These are phyloP conservation scores for Himalopsyche kuldschensis DNA, from an alignment of 2,888 invertebrate species.

Conservation along the genomic window DNA sequence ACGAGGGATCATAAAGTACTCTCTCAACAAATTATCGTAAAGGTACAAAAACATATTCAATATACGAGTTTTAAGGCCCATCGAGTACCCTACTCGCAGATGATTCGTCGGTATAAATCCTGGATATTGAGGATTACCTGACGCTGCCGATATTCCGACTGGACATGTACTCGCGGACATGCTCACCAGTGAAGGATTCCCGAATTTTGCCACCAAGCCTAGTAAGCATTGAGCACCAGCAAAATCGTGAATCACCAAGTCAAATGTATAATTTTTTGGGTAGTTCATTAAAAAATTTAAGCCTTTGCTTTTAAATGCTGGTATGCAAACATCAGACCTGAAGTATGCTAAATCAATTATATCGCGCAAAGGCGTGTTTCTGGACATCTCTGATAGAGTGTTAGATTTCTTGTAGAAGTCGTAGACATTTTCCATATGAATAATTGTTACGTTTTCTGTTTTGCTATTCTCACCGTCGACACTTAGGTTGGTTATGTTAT, in stretches of 20 bases:
- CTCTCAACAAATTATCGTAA: slow-evolving; percentile 26
- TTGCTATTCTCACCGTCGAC: slow-evolving; percentile 10
- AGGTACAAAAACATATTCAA: slow-evolving; percentile 30
- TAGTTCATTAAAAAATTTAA: slow-evolving; percentile 41
- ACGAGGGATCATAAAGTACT: slow-evolving; percentile 24
- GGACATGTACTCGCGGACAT: slow-evolving; percentile 38
- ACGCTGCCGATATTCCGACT: slow-evolving; percentile 28
- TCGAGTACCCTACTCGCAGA: slow-evolving; percentile 23
- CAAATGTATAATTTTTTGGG: slow-evolving; percentile 44
- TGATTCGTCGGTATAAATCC: slow-evolving; percentile 33
- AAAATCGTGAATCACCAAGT: slow-evolving; percentile 46
- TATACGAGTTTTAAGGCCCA: slow-evolving; percentile 16
- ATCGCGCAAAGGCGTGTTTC: slow-evolving; percentile 15
- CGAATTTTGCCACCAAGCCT: slow-evolving; percentile 44
- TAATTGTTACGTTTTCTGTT: slow-evolving; percentile 22
- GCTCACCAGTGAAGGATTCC: slow-evolving; percentile 45
- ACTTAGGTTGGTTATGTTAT: slow-evolving; percentile 33
- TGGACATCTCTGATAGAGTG: slow-evolving; percentile 20
- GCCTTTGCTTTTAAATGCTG: slow-evolving; percentile 31
- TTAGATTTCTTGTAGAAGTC: slow-evolving; percentile 2
- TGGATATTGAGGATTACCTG: slow-evolving; percentile 36
- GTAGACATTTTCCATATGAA: slow-evolving; percentile 35
- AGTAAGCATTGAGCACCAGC: slow-evolving; percentile 44
- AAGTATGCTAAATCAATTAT: slow-evolving; percentile 31
- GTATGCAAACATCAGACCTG: slow-evolving; percentile 30